Evolutionary conservation across 2,797 vertebrate genomes (phyloP).

Genomic region (Ctenochaetus hawaiiensis): DNA sequence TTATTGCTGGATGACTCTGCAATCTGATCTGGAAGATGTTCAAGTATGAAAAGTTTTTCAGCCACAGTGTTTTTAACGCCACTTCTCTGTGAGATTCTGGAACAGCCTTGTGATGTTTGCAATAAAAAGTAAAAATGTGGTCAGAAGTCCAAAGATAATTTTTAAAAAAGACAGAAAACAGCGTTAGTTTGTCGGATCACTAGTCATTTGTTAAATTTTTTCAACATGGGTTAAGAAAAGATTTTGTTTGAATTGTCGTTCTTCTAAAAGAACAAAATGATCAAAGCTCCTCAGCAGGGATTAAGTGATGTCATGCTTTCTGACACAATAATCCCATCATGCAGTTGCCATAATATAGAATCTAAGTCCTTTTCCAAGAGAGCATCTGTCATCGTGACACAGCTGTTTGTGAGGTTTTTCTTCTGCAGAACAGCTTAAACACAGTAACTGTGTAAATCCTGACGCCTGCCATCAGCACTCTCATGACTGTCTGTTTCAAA

Average conservation of each 20-base stretch:
- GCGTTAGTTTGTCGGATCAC: too few relatives aligned
- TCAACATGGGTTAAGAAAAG: neutral
- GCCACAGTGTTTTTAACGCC: neutral
- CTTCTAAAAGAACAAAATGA: slow-evolving; percentile 26
- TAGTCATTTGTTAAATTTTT: too few relatives aligned
- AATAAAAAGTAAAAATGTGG: neutral
- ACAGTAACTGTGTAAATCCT: slow-evolving; percentile 25
- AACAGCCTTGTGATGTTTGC: neutral
- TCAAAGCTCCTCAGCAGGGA: slow-evolving; percentile 38
- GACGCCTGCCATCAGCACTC: neutral
- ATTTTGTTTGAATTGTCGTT: neutral
- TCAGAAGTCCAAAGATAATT: neutral
- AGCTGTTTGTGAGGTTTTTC: slow-evolving; percentile 3
- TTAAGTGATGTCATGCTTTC: slow-evolving; percentile 42
- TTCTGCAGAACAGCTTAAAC: slow-evolving; percentile 3
- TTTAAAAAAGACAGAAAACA: neutral
- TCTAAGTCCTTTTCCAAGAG: slow-evolving; percentile 9
- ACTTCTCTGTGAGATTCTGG: neutral
- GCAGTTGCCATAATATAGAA: slow-evolving; percentile 6
- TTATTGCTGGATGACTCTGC: neutral
- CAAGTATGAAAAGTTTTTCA: neutral
- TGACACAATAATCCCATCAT: slow-evolving; percentile 52
- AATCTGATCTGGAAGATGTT: slow-evolving; percentile 10
- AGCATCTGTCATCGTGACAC: neutral
- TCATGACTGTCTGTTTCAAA: slow-evolving; percentile 23